A percentile compares a stretch with the other conserved stretches of the same genome.
phyloP scores from a whole-genome alignment of 1,140 invertebrate species.

The Drosophila athabasca region DNA sequence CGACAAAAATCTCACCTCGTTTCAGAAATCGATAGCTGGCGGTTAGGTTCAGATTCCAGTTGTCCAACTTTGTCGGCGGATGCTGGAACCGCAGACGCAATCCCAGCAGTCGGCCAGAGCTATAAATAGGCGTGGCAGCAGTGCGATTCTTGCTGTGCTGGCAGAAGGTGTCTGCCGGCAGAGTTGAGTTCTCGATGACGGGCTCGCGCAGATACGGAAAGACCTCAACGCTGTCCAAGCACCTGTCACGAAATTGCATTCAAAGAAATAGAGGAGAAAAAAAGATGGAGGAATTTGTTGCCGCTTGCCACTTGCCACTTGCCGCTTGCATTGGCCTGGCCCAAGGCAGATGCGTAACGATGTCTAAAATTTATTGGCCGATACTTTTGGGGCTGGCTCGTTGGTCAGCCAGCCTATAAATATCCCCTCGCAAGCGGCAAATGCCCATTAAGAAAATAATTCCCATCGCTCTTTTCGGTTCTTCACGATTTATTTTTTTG shows the following conservation, averaged over 20 bases:
- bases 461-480: slow-evolving; percentile 55
- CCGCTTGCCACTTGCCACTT: background rate
- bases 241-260: slow-evolving; percentile 73
- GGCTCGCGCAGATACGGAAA: slow-evolving; percentile 81
- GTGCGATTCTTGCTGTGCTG: slow-evolving; percentile 63
- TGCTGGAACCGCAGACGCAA: slow-evolving; percentile 70
- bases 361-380: slow-evolving; percentile 79
- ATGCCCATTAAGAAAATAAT: slow-evolving; percentile 59
- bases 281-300: slow-evolving; percentile 19
- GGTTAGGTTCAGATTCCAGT: slow-evolving; percentile 66
- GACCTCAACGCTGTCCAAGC: slow-evolving; percentile 80
- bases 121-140: slow-evolving; percentile 79
- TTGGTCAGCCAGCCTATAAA: slow-evolving; percentile 67
- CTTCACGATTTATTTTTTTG: slow-evolving; percentile 78
- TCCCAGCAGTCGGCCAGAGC: slow-evolving; percentile 67
- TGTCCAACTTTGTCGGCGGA: slow-evolving; percentile 43
- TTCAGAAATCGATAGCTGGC: slow-evolving; percentile 79
- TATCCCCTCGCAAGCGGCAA: slow-evolving; percentile 22
- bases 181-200: slow-evolving; percentile 78
- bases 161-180: slow-evolving; percentile 74
- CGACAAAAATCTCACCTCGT: slow-evolving; percentile 53
- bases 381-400: slow-evolving; percentile 71
- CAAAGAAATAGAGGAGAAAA: slow-evolving; percentile 17
- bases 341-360: slow-evolving; percentile 59
- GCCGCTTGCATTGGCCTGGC: slow-evolving; percentile 23